Evolutionary conservation across 2,113 vertebrate genomes (phyloP), one percentile per base, ranked within the genome.

Genomic region (Hypocryptadius cinnamomeus): DNA sequence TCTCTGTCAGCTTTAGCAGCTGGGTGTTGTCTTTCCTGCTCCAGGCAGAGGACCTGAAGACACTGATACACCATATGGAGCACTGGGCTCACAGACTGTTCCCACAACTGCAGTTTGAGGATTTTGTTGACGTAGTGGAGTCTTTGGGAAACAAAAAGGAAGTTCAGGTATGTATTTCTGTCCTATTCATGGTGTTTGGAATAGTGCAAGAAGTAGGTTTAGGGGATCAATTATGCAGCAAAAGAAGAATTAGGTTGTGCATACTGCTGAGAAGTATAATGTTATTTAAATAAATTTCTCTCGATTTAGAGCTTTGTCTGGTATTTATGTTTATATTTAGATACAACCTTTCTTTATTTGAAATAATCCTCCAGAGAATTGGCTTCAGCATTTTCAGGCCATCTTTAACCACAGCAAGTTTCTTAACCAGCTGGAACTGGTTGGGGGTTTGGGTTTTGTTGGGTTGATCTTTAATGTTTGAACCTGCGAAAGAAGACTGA

Each of bases 41-140:
- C 79, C 87, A 99, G 99, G 98, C 97, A 21, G 98, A 99, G 50
- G 98, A 99, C 94, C 96, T 99, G 92, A 98, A 97, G 92, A 97
- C 96, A 4, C 97, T 99, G 9, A 98, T 99, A 85, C 98, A 94
- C 70, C 98, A 98, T 39, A 99, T 99, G 99, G 99, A 99, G 96
- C 99, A 99, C 96, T 99, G 99, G 99, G 99, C 99, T 39, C 99
- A 99, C 90, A 97, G 99, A 23, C 92, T 99, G 8, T 99, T 98
- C 94, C 99, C 99, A 30, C 99, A 99, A 87, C 95, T 99, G 77
- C 98, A 98, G 56, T 99, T 99, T 97, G 99, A 99, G 71, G 99
- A 99, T 79, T 99, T 99, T 70, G 97, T 99, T 8, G 98, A 98
- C 72, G 98, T 90, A 94, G 97, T 99, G 11, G 99, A 99, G 92